These are phyloP conservation scores for Drosophila tanythrix DNA, from an alignment of 2,888 invertebrate genomes.

Conservation along the genomic window DNA sequence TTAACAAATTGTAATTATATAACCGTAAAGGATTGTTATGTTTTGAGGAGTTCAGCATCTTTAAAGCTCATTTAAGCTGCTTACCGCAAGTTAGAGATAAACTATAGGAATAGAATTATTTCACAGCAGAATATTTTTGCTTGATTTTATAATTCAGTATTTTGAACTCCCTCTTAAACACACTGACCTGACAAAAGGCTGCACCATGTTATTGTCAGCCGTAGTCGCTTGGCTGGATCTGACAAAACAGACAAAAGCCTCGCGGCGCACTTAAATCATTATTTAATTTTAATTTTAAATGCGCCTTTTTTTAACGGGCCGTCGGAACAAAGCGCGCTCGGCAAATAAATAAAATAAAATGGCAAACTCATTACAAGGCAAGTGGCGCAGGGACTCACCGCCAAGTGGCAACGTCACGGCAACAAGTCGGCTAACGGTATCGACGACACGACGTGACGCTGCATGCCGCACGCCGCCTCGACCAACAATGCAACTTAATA, in stretches of 20 bases:
- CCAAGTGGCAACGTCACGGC: conserved; percentile 74
- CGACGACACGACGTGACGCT: conserved; percentile 28
- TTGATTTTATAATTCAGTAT: neutral
- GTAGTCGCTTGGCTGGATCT: conserved; percentile 30
- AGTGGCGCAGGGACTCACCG: conserved; percentile 58
- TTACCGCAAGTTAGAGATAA: neutral
- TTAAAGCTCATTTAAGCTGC: neutral
- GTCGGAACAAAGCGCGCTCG: conserved; percentile 49
- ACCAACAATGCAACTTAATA: conserved; percentile 58
- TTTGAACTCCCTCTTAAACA: neutral
- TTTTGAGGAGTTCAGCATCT: neutral
- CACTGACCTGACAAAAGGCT: neutral
- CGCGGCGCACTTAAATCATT: conserved; percentile 76
- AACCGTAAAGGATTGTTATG: neutral
- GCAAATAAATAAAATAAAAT: conserved; percentile 79
- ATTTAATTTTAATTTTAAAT: conserved; percentile 78
- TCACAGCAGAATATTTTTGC: neutral
- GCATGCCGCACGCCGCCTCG: conserved; percentile 25
- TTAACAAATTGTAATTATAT: neutral
- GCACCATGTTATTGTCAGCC: conserved; percentile 31
- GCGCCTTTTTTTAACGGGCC: conserved; percentile 42
- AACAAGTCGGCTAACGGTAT: conserved; percentile 64
- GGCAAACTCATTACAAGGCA: conserved; percentile 77
- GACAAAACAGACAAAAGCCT: conserved; percentile 58
- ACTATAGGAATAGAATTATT: neutral